These are phyloP conservation scores for Cabera pusaria DNA, from an alignment of 2,888 invertebrate genomes.

Conservation along the genomic window DNA sequence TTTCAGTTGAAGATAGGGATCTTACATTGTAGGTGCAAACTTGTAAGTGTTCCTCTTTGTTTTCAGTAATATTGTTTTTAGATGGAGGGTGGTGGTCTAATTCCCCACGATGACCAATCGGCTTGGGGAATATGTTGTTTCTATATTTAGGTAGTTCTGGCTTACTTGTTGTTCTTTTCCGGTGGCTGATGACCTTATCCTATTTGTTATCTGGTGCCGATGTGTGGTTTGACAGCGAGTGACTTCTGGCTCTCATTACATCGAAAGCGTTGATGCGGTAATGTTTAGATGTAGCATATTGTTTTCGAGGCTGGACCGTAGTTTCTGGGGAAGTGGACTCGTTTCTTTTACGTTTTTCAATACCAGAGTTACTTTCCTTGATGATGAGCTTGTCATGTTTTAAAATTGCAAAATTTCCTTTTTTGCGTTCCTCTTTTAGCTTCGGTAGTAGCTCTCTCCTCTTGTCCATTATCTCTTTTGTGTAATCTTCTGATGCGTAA, in stretches of 20 bases:
- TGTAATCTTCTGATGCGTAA: too few species aligned
- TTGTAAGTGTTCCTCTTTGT: too few species aligned
- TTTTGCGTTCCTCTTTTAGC: too few species aligned
- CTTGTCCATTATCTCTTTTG: too few species aligned
- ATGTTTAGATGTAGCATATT: too few species aligned
- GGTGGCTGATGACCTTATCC: conserved; percentile 1
- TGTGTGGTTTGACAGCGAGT: not conserved
- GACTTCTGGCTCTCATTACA: conserved; percentile 1
- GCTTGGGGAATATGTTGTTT: conserved; percentile 27
- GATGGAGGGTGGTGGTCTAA: conserved; percentile 27
- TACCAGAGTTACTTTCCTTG: not conserved
- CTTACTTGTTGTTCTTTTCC: not conserved
- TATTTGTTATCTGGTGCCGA: too few species aligned
- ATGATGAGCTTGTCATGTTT: not conserved
- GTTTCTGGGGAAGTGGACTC: not conserved
- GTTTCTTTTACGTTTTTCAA: not conserved
- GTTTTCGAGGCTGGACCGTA: too few species aligned
- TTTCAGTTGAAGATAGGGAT: too few species aligned
- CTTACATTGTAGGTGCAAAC: too few species aligned
- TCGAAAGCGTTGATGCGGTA: too few species aligned
- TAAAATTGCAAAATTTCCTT: too few species aligned
- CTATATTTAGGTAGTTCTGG: not conserved
- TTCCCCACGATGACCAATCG: conserved; percentile 31
- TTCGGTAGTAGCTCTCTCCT: not conserved
- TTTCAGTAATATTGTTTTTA: too few species aligned